Conservation (phyloP, 2,113 vertebrate genomes). For the Passer domesticus region DNA sequence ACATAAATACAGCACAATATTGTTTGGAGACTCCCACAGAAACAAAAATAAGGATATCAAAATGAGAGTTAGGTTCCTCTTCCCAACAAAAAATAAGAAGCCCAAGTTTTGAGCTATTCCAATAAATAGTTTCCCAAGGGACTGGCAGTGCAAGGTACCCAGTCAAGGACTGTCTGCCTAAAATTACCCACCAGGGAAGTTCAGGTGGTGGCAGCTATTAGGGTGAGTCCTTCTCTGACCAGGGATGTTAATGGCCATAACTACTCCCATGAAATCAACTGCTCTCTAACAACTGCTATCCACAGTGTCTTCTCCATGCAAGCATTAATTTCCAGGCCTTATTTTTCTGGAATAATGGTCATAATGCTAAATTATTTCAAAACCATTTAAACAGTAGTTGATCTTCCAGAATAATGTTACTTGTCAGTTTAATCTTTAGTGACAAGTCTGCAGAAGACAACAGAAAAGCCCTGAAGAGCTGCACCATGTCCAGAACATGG, state of each 20-base stretch:
- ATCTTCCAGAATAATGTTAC: background rate
- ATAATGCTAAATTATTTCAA: background rate
- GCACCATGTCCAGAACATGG: background rate
- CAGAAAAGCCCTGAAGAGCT: background rate
- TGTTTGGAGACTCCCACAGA: background rate
- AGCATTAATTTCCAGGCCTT: background rate
- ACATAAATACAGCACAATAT: background rate
- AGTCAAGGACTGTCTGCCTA: background rate
- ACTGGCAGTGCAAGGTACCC: background rate
- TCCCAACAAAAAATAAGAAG: background rate
- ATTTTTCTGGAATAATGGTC: background rate
- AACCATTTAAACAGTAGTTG: background rate
- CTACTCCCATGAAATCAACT: background rate
- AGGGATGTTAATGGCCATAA: background rate
- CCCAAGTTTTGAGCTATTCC: background rate
- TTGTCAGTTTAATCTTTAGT: background rate
- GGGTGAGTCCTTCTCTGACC: background rate
- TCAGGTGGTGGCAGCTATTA: background rate
- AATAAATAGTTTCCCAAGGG: background rate
- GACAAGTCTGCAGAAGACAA: background rate
- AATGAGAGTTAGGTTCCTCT: background rate
- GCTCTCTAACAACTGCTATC: background rate
- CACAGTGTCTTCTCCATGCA: background rate
- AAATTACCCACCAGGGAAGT: background rate
- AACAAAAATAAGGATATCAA: background rate